phyloP scores from a whole-genome alignment of 2,113 vertebrate genomes.

The Natator depressus region DNA sequence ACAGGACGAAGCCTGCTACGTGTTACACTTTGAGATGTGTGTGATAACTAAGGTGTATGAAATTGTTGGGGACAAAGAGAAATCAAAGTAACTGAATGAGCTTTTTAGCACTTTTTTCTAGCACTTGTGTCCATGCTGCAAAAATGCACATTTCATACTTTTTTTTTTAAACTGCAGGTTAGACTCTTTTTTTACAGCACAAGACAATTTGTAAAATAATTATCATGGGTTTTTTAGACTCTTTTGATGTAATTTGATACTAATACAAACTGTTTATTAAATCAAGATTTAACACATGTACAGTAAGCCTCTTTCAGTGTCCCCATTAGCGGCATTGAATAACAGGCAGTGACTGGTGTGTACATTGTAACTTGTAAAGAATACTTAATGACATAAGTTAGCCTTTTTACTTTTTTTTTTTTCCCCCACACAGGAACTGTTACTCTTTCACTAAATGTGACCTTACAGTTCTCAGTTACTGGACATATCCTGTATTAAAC shows the following conservation, averaged over 20 bases:
- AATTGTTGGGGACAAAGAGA: constrained; percentile 15
- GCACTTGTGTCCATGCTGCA: constrained; percentile 46
- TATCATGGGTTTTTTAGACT: constrained; percentile 75
- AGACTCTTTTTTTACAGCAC: constrained; percentile 68
- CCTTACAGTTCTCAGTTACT: constrained; percentile 39
- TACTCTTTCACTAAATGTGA: constrained; percentile 33
- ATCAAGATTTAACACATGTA: constrained; percentile 35
- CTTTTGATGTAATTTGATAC: constrained; percentile 78
- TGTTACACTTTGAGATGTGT: neutral
- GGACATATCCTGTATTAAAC: constrained; percentile 39
- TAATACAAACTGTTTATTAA: constrained; percentile 67
- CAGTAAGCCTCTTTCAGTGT: constrained; percentile 42
- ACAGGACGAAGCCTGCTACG: neutral
- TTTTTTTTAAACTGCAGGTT: constrained; percentile 68
- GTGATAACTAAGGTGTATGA: constrained; percentile 14
- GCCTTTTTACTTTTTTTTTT: constrained; percentile 41
- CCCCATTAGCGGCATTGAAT: constrained; percentile 21
- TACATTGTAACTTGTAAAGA: constrained; percentile 22
- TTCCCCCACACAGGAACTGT: constrained; percentile 6
- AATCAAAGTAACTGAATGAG: constrained; percentile 43
- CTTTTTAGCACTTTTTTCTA: constrained; percentile 33
- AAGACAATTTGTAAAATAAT: constrained; percentile 58
- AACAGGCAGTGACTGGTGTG: neutral
- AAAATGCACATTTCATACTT: constrained; percentile 59
- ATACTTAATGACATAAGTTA: neutral